These are phyloP conservation scores for Lapara coniferarum DNA, from an alignment of 2,888 invertebrate species.

Conservation along the genomic window DNA sequence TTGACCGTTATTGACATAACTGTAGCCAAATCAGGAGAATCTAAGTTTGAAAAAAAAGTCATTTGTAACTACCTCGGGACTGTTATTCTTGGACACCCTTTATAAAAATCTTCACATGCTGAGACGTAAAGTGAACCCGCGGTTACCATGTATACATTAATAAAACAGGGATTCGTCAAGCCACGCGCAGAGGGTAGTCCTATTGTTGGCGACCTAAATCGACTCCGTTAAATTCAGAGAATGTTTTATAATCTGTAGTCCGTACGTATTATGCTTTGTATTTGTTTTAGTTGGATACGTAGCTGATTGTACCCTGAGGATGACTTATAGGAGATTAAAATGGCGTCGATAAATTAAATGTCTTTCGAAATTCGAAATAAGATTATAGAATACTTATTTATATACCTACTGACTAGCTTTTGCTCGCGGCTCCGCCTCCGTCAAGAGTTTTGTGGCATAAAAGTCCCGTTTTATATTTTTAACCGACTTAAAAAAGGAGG, in stretches of 20 bases:
- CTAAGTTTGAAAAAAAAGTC: no score
- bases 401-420: no score
- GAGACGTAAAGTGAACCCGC: constrained; percentile 37
- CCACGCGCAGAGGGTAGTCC: constrained; percentile 52
- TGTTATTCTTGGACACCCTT: no score
- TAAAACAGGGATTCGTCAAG: constrained; percentile 50
- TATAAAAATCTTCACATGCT: constrained; percentile 36
- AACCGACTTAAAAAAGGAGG: no score
- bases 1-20: no score
- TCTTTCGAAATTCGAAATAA: not conserved
- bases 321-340: constrained; percentile 25
- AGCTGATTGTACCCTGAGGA: constrained; percentile 8
- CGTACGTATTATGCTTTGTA: constrained; percentile 3
- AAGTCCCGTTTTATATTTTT: no score
- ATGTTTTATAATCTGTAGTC: not conserved
- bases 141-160: constrained; percentile 59
- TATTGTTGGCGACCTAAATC: constrained; percentile 53
- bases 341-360: constrained; percentile 35
- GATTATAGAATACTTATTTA: not conserved
- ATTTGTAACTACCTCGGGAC: no score
- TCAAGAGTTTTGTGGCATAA: no score
- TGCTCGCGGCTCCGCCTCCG: no score
- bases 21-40: no score
- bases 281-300: not conserved
- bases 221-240: constrained; percentile 29